Evolutionary conservation across 2,797 vertebrate genomes (phyloP).

Genomic region (Microchirus variegatus): DNA sequence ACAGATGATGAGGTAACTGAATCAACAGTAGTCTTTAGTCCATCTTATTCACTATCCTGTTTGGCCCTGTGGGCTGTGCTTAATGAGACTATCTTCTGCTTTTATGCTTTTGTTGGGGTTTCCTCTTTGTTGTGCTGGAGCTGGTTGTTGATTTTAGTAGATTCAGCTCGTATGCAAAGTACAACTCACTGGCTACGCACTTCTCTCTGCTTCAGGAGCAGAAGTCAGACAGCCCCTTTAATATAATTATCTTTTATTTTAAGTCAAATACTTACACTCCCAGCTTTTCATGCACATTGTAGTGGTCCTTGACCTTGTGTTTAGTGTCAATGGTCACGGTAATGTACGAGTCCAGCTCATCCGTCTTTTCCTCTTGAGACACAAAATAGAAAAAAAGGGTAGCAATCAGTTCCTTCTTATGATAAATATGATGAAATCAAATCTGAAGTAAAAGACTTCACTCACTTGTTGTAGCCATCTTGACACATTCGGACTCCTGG

Average conservation of each 20-base stretch:
- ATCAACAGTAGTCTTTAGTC: too few species aligned
- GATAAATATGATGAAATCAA: background rate
- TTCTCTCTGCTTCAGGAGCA: too few species aligned
- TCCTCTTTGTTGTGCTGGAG: too few species aligned
- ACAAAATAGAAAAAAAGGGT: conserved; percentile 17
- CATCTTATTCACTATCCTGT: too few species aligned
- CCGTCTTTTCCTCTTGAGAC: conserved; percentile 49
- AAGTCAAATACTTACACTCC: conserved; percentile 82
- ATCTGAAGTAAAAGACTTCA: conserved; percentile 2
- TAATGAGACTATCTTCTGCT: too few species aligned
- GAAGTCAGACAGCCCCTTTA: too few species aligned
- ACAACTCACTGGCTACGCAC: too few species aligned
- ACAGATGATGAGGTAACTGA: too few species aligned
- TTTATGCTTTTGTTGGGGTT: too few species aligned
- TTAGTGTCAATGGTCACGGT: conserved; percentile 75
- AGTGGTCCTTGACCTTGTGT: conserved; percentile 79
- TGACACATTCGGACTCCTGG: conserved; percentile 72
- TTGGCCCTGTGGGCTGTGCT: too few species aligned
- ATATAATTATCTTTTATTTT: background rate
- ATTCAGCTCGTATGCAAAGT: too few species aligned
- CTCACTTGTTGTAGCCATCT: conserved; percentile 74
- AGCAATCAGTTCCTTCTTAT: background rate
- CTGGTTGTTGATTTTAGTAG: too few species aligned
- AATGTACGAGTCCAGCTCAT: conserved; percentile 42
- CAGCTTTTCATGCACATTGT: conserved; percentile 84